A percentile compares a stretch with the other conserved stretches of the same genome.
Conservation (phyloP, 1,140 invertebrate genomes). For the Papilio polyxenes region DNA sequence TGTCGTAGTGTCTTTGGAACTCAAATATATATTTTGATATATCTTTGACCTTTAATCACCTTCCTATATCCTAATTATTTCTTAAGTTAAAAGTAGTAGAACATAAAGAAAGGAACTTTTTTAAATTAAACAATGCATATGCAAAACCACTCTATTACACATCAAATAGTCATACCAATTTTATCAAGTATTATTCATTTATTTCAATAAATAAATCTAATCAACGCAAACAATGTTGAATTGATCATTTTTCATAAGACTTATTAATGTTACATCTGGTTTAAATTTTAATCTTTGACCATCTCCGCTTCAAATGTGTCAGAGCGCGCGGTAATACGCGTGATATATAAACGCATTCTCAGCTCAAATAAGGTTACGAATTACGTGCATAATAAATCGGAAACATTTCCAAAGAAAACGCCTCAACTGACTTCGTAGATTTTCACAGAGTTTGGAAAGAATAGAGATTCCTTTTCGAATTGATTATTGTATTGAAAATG, state of each 20-base stretch:
- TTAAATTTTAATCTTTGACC: conserved; percentile 33
- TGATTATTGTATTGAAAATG: background rate
- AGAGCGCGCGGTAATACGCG: conserved; percentile 50
- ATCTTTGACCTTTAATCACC: too few relatives aligned
- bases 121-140: too few relatives aligned
- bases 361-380: conserved; percentile 50
- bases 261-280: conserved; percentile 2
- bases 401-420: conserved; percentile 39
- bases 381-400: conserved; percentile 59
- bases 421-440: conserved; percentile 34
- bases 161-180: background rate
- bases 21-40: too few relatives aligned
- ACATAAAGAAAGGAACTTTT: too few relatives aligned
- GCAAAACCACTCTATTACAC: background rate
- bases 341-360: conserved; percentile 58
- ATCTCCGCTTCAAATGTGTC: conserved; percentile 36
- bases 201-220: background rate
- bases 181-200: too few relatives aligned
- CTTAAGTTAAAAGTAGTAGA: too few relatives aligned
- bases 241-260: background rate
- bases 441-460: conserved; percentile 23
- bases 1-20: too few relatives aligned
- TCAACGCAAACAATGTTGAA: conserved; percentile 8
- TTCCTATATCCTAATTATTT: too few relatives aligned
- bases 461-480: background rate